Evolutionary conservation across 37 sponge, comb jelly and placozoan genomes (phyloP), one percentile per base, ranked within the genome.

Genomic region (Eunapius fragilis): DNA sequence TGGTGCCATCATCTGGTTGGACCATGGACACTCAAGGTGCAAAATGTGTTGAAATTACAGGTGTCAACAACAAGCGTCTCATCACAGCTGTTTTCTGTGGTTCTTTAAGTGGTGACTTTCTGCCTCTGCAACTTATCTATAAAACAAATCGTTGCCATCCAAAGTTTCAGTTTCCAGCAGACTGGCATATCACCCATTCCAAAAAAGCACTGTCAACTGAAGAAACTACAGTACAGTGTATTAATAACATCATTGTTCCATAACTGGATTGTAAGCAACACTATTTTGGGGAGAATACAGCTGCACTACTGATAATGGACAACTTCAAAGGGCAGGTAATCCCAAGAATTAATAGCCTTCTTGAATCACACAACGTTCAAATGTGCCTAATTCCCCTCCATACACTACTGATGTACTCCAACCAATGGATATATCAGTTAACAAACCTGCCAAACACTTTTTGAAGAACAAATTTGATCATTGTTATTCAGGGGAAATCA

Each of bases 151-250:
- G 67, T 17, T 85, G 86, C 50, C 86, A 85, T 85, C 77, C 86
- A 13, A 50, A 28, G 37, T 74, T 14, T 14, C 67, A 76, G 76
- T 37, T 85, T 82, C 85, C 92, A 5, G n/a, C 72, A 26, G 85
- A 84, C 30, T 92, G 85, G 89, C 31, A 92, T 71, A 83, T 92
- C 36, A 88, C 81, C n/a, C 80, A 88, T 37, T 79, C 93, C 4
- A 82, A 75, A 13, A 87, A 87, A 3, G 88, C 87, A 72, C 87
- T 84, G 79, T 72, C 87, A 25, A 91, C 71, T 71, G 88, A 91
- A 41, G 76, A 87, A 12, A 88, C 82, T 19, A 73, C 77, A 70
- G 49, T 86, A 38, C 58, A 85, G 36, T 92, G 85, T 50, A 77
- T 92, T 12, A 28, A 85, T 23, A 76, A 88, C 22, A 77, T 92